phyloP scores from a whole-genome alignment of 2,888 invertebrate genomes.

The Oscheius sp. region DNA sequence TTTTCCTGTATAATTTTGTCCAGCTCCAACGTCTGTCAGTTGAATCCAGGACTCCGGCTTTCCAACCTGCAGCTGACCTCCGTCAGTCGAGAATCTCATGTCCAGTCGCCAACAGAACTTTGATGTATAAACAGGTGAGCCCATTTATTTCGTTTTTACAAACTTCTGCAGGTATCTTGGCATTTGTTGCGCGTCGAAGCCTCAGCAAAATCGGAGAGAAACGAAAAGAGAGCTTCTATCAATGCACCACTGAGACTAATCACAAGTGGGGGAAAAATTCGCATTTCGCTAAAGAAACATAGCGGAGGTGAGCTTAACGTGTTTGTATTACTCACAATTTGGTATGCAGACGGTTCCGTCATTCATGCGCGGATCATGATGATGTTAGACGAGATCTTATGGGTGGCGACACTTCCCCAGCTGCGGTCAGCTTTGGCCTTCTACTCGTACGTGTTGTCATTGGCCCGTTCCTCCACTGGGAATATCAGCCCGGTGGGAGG shows the following conservation, averaged over 20 bases:
- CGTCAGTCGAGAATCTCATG: slow-evolving; percentile 91
- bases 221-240: slow-evolving; percentile 56
- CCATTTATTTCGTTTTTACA: background rate
- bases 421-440: slow-evolving; percentile 79
- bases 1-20: slow-evolving; percentile 53
- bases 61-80: slow-evolving; percentile 85
- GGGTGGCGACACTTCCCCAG: slow-evolving; percentile 80
- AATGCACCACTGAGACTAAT: slow-evolving; percentile 85
- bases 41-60: slow-evolving; percentile 91
- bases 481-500: slow-evolving; percentile 32
- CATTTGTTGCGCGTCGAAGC: slow-evolving; percentile 83
- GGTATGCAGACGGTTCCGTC: slow-evolving; percentile 86
- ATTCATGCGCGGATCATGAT: slow-evolving; percentile 90
- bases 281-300: slow-evolving; percentile 91
- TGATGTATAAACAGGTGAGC: slow-evolving; percentile 88
- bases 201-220: slow-evolving; percentile 54
- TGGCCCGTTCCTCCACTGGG: slow-evolving; percentile 81
- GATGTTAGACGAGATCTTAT: slow-evolving; percentile 92
- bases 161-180: slow-evolving; percentile 82
- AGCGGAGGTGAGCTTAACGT: slow-evolving; percentile 52
- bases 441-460: slow-evolving; percentile 84
- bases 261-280: slow-evolving; percentile 91
- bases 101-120: slow-evolving; percentile 86
- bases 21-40: slow-evolving; percentile 92
- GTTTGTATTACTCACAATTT: background rate